phyloP scores from a whole-genome alignment of 2,888 invertebrate species.

The Mayetiola destructor region DNA sequence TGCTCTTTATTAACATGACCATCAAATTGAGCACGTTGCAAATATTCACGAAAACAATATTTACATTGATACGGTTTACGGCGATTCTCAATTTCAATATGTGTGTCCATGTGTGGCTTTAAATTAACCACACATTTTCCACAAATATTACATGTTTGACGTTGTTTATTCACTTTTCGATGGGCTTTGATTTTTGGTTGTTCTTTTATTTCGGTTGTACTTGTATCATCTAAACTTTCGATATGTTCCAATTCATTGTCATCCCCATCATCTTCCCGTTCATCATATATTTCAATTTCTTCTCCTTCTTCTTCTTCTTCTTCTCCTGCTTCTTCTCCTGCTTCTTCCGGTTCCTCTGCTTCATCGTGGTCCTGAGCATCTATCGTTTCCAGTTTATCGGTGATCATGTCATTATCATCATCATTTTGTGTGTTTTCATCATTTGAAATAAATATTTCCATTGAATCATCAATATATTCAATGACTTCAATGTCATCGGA shows the following conservation, averaged over 20 bases:
- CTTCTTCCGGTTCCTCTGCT: not conserved
- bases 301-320: not conserved
- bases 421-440: not conserved
- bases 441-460: not conserved
- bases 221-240: not conserved
- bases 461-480: not conserved
- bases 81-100: not conserved
- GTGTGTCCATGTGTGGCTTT: not conserved
- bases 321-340: not conserved
- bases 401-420: not conserved
- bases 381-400: too few relatives aligned
- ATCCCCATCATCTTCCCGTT: not conserved
- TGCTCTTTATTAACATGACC: not conserved
- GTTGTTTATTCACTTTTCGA: too few relatives aligned
- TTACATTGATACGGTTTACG: not conserved
- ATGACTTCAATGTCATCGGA: not conserved
- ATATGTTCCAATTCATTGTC: not conserved
- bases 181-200: too few relatives aligned
- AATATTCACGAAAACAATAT: not conserved
- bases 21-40: not conserved
- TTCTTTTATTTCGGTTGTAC: too few relatives aligned
- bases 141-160: too few relatives aligned
- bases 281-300: not conserved
- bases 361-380: too few relatives aligned
- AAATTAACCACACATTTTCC: not conserved